A percentile compares a stretch with the other conserved stretches of the same genome.
These are phyloP conservation scores for Proteles cristata DNA, from an alignment of 2,113 vertebrate genomes.

Conservation along the genomic window DNA sequence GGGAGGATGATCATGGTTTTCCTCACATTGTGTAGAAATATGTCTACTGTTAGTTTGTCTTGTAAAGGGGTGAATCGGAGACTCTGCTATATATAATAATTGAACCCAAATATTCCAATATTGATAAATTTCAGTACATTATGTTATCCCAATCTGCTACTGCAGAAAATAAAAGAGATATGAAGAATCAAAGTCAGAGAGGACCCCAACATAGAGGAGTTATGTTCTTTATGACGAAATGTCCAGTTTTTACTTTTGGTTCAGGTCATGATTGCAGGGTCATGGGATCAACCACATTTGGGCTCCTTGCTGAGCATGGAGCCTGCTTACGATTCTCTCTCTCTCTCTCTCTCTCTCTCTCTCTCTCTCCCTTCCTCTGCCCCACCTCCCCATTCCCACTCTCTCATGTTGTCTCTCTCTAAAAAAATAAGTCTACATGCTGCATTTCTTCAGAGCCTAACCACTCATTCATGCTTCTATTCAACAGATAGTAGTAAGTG, in stretches of 20 bases:
- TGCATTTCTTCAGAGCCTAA: not conserved
- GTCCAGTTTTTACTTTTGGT: no score
- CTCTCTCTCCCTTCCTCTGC: no score
- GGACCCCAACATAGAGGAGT: not conserved
- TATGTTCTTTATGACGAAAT: no score
- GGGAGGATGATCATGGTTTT: not conserved
- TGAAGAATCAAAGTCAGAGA: not conserved
- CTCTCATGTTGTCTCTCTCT: no score
- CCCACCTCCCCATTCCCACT: no score
- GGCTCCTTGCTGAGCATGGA: no score
- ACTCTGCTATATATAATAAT: not conserved
- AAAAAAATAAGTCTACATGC: no score
- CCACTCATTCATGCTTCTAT: not conserved
- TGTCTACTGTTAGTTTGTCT: not conserved
- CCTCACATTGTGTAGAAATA: not conserved
- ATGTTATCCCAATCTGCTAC: no score
- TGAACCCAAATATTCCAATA: not conserved
- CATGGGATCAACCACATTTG: no score
- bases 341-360: no score
- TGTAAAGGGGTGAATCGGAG: not conserved
- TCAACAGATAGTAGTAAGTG: not conserved
- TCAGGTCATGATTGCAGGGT: no score
- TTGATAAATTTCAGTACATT: not conserved
- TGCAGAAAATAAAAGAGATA: not conserved
- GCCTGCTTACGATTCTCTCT: no score